Base-by-base conservation (phyloP, 1,140 invertebrate species). In the Papilio helenus region DNA sequence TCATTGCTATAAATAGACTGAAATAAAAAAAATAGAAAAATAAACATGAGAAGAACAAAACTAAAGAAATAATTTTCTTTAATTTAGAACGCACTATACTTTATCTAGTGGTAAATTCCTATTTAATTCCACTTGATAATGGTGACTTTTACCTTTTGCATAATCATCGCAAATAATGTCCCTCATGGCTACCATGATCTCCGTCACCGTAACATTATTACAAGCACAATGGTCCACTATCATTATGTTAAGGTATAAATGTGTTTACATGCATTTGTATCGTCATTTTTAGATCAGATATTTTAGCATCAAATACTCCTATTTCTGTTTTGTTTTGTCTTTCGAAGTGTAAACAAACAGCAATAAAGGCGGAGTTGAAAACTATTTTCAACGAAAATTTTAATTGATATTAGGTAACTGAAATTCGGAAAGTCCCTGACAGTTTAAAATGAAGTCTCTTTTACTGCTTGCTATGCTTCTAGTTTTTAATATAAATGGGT, bases 161-260 rank as follows among this genome's bases (percentile, higher is more conserved):
- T 3, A n/a, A 61, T 61, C 58, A 61, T 18, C 20, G 10, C 2
- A 61, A 2, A 58, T 61, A 61, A 26, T 61, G 23, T 61, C 83
- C 86, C 85, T 87, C 85, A 87, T 76, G 82, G 89, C 90, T 86
- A 65, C 88, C 86, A 91, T 92, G 86, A 87, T 81, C 58, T 72
- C 84, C 82, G 81, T 80, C 72, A 80, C 78, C 88, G 90, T 88
- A 92, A 91, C 88, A 90, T 58, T 76, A 90, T 58, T 76, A 61
- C 29, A 61, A 83, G 79, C 77, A 84, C 79, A 87, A 79, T 65
- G 44, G 58, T 78, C 10, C 3, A 73, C 72, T 44, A 23, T 46
- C 42, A 73, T 73, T 73, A 73, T 14, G 34, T 44, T 49, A 34
- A 76, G 79, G 76, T 86, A 88, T 85, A 88, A 84, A 87, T 83